A percentile compares a stretch with the other conserved stretches of the same genome.
Evolutionary conservation across 2,888 invertebrate genomes (phyloP).

Genomic region (Pristionchus exspectatus): DNA sequence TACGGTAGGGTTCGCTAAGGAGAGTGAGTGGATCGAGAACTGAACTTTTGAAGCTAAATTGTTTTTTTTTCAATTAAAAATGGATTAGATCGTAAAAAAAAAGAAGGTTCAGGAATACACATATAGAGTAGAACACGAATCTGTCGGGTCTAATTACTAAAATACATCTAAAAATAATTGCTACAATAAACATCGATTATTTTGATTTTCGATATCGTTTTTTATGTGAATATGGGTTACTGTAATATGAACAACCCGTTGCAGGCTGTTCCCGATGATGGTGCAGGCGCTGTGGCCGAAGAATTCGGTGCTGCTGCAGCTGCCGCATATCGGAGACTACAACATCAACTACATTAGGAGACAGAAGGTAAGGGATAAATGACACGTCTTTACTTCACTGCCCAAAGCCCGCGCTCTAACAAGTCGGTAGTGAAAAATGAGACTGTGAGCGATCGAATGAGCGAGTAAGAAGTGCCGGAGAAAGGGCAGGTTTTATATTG

Average conservation of each 20-base stretch:
- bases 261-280: slow-evolving; percentile 91
- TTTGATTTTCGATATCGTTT: too few species aligned
- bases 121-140: neutral
- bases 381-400: too few species aligned
- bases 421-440: too few species aligned
- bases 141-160: neutral
- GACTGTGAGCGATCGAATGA: too few species aligned
- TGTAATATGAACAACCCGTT: too few species aligned
- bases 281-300: slow-evolving; percentile 97
- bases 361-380: slow-evolving; percentile 42
- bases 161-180: too few species aligned
- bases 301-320: slow-evolving; percentile 93
- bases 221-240: too few species aligned
- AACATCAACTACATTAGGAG: slow-evolving; percentile 49
- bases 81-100: neutral
- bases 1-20: slow-evolving; percentile 45
- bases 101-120: neutral
- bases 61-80: neutral
- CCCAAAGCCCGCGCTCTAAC: too few species aligned
- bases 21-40: neutral
- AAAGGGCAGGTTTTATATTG: too few species aligned
- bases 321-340: slow-evolving; percentile 81
- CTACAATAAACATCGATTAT: too few species aligned
- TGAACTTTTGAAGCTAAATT: neutral
- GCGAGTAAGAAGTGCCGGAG: too few species aligned